Evolutionary conservation across 1,140 invertebrate species (phyloP).

Genomic region (Drosophila leontia): DNA sequence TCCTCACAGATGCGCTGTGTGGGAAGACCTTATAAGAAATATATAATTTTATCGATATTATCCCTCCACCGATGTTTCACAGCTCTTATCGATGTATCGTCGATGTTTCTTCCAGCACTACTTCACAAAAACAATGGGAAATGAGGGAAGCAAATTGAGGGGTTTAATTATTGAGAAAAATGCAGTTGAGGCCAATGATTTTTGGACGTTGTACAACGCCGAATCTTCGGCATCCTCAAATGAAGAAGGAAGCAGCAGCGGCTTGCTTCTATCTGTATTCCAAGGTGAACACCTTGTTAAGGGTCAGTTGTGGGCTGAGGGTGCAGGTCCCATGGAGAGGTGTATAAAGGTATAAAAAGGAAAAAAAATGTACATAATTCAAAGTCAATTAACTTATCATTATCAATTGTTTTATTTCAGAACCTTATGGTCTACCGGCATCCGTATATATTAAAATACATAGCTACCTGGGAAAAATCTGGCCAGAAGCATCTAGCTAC

Average conservation of each 20-base stretch:
- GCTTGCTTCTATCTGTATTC: slow-evolving; percentile 89
- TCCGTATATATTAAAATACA: slow-evolving; percentile 92
- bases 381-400: neutral
- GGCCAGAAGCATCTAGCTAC: slow-evolving; percentile 91
- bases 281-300: slow-evolving; percentile 88
- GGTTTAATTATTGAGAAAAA: slow-evolving; percentile 91
- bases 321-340: slow-evolving; percentile 88
- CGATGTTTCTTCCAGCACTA: slow-evolving; percentile 1
- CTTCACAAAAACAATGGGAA: slow-evolving; percentile 87
- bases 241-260: slow-evolving; percentile 86
- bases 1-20: no score
- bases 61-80: no score
- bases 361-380: neutral
- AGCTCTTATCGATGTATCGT: neutral
- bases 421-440: slow-evolving; percentile 93
- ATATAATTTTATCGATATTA: no score
- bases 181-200: slow-evolving; percentile 90
- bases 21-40: no score
- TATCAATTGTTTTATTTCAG: slow-evolving; percentile 85
- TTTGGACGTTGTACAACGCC: slow-evolving; percentile 91
- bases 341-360: slow-evolving; percentile 88
- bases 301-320: slow-evolving; percentile 87
- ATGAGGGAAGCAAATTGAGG: slow-evolving; percentile 89
- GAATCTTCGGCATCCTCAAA: slow-evolving; percentile 86
- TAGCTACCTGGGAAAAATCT: slow-evolving; percentile 91